A percentile compares a stretch with the other conserved stretches of the same genome.
phyloP scores from a whole-genome alignment of 2,797 vertebrate species.

The Rhinatrema bivittatum region DNA sequence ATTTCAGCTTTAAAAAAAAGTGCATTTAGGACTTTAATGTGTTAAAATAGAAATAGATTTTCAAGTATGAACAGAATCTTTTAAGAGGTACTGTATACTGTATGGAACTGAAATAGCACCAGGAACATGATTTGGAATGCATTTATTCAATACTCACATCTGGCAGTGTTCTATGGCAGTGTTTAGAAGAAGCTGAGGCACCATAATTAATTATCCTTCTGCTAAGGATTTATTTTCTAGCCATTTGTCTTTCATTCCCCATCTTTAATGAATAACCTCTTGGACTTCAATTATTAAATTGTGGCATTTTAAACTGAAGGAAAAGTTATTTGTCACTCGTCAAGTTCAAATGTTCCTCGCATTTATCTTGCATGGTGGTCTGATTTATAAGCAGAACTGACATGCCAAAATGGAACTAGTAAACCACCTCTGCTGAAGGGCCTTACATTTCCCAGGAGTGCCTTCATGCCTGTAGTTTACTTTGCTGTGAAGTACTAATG shows the following conservation, averaged over 20 bases:
- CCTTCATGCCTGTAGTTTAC: conserved; percentile 26
- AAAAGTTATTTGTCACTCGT: conserved; percentile 5
- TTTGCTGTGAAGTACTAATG: conserved; percentile 43
- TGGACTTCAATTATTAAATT: conserved; percentile 16
- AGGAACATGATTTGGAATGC: rapidly evolving
- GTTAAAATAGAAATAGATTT: too few relatives aligned
- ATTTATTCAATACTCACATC: conserved; percentile 6
- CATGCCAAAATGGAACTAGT: conserved; percentile 30
- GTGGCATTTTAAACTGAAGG: conserved; percentile 23
- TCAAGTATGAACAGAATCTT: too few relatives aligned
- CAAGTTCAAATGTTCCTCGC: conserved; percentile 7
- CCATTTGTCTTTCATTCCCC: not conserved
- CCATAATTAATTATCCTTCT: not conserved
- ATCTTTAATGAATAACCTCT: not conserved
- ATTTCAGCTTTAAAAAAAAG: too few relatives aligned
- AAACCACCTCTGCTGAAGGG: conserved; percentile 31
- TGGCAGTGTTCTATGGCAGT: conserved; percentile 2
- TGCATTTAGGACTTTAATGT: too few relatives aligned
- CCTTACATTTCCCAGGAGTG: conserved; percentile 29
- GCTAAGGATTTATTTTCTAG: not conserved
- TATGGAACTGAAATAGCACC: not conserved
- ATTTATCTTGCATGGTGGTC: conserved; percentile 24
- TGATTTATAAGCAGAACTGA: conserved; percentile 29
- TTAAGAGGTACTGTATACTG: too few relatives aligned
- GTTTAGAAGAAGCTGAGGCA: conserved; percentile 1